Percentiles rank a stretch among this genome's conserved stretches.
These are phyloP conservation scores for Chlorops oryzae DNA, from an alignment of 1,140 invertebrate genomes.

Conservation along the genomic window DNA sequence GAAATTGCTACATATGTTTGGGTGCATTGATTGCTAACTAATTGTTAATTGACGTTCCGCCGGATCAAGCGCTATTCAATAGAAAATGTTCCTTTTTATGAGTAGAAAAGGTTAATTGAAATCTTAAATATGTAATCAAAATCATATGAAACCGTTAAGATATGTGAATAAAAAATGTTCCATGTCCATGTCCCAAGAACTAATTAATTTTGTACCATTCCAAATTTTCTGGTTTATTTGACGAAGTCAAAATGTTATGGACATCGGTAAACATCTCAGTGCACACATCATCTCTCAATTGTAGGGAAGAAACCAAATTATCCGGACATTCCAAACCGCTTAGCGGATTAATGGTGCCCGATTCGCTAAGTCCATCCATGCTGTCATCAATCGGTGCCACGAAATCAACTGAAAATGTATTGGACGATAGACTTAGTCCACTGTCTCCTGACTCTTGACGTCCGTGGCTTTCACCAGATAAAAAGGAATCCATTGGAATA, in stretches of 20 bases:
- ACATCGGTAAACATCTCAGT: slow-evolving; percentile 82
- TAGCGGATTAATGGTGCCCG: slow-evolving; percentile 39
- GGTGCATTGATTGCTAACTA: too few relatives aligned
- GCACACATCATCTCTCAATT: slow-evolving; percentile 75
- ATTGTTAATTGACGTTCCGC: too few relatives aligned
- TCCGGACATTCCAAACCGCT: slow-evolving; percentile 80
- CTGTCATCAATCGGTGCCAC: slow-evolving; percentile 81
- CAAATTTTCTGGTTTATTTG: slow-evolving; percentile 46
- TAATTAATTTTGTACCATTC: slow-evolving; percentile 49
- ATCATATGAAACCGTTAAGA: too few relatives aligned
- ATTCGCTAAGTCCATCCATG: slow-evolving; percentile 73
- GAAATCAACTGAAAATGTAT: slow-evolving; percentile 83
- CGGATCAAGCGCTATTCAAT: too few relatives aligned
- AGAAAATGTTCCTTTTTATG: too few relatives aligned
- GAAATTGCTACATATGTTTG: too few relatives aligned
- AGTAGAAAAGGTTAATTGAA: too few relatives aligned
- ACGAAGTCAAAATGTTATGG: slow-evolving; percentile 75
- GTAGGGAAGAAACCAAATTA: slow-evolving; percentile 79
- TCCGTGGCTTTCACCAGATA: slow-evolving; percentile 76
- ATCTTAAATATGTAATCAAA: too few relatives aligned
- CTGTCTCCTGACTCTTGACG: slow-evolving; percentile 90
- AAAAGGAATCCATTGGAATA: slow-evolving; percentile 70
- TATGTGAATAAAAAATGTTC: too few relatives aligned
- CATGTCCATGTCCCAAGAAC: too few relatives aligned
- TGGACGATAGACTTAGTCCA: slow-evolving; percentile 72